phyloP scores from a whole-genome alignment of 53 echinoderm and acorn worm genomes.

The Apostichopus leukothele region DNA sequence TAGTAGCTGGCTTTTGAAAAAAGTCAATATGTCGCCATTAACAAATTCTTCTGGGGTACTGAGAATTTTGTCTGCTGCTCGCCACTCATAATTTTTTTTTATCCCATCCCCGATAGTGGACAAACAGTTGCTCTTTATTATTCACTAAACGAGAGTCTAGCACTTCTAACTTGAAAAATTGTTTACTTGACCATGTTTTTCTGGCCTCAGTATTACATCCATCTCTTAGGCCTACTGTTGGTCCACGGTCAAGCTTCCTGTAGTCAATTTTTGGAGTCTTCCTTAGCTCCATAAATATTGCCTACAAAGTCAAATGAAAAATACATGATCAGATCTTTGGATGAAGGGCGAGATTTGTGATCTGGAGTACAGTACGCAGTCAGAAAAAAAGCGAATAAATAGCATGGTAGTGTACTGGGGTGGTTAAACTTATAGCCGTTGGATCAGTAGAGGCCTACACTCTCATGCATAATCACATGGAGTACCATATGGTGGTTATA shows the following conservation, averaged over 20 bases:
- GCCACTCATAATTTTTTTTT: neutral
- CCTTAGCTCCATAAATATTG: neutral
- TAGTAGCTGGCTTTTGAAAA: constrained; percentile 4
- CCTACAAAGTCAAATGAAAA: no score
- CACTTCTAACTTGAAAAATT: constrained; percentile 9
- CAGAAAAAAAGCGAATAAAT: no score
- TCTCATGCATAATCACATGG: no score
- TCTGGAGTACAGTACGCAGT: no score
- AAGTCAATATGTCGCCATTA: neutral
- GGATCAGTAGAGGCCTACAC: no score
- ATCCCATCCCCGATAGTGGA: constrained; percentile 14
- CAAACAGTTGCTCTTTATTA: neutral
- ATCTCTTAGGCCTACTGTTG: neutral
- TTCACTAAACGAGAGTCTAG: neutral
- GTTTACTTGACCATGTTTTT: neutral
- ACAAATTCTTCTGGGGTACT: constrained; percentile 5
- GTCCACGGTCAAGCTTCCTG: neutral
- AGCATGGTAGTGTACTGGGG: no score
- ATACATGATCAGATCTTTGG: no score
- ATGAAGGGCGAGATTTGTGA: no score
- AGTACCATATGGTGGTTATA: no score
- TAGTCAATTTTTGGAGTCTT: neutral
- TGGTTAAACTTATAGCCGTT: no score
- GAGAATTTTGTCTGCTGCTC: neutral
- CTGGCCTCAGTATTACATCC: neutral